Evolutionary conservation across 2,113 vertebrate species (phyloP).

Genomic region (Conger conger): DNA sequence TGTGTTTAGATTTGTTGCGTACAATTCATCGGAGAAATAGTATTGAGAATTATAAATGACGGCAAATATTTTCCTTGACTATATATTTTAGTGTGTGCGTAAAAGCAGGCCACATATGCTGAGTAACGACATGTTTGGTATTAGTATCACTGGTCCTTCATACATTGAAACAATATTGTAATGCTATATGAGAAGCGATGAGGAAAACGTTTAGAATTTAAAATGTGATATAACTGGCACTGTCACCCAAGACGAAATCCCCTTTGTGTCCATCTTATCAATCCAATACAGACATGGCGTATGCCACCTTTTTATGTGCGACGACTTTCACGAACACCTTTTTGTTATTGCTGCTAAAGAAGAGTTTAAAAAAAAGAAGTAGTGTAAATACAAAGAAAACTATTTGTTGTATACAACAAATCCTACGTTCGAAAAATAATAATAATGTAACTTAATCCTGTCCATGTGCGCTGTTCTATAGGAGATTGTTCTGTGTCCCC

Average conservation of each 20-base stretch:
- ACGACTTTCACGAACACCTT: slow-evolving; percentile 5
- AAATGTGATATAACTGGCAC: not conserved
- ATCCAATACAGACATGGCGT: slow-evolving; percentile 18
- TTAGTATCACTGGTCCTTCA: not conserved
- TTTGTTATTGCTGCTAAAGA: not conserved
- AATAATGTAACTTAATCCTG: slow-evolving; percentile 53
- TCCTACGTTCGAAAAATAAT: not conserved
- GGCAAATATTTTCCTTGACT: not conserved
- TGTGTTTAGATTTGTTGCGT: not conserved
- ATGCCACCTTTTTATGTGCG: not conserved
- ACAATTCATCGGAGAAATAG: not conserved
- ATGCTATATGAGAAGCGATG: not conserved
- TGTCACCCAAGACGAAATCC: slow-evolving; percentile 25
- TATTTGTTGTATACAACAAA: not conserved
- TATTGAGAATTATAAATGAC: not conserved
- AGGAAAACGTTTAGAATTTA: slow-evolving; percentile 4
- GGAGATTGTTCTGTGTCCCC: slow-evolving; percentile 53
- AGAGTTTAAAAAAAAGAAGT: not conserved
- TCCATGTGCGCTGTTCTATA: slow-evolving; percentile 49
- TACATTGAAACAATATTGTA: not conserved
- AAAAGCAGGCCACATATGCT: not conserved
- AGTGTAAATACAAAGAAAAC: not conserved
- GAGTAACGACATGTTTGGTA: not conserved
- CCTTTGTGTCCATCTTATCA: slow-evolving; percentile 30
- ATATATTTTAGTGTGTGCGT: not conserved